Evolutionary conservation across 92 coral and sea anemone genomes (phyloP).

Genomic region (Anthopleura xanthogrammica): DNA sequence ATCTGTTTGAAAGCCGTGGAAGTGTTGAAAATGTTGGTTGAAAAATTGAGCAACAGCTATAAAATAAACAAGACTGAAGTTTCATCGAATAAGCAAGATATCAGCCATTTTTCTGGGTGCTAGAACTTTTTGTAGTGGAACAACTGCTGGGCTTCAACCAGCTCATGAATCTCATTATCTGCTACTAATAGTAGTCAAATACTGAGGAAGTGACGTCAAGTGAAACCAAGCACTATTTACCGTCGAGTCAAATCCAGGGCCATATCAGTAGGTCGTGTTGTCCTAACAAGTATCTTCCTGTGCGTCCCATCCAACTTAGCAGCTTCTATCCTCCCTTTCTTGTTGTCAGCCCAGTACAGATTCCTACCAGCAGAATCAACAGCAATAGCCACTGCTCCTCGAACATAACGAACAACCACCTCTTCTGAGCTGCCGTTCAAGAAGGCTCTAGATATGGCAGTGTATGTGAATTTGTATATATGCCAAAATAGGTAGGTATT

Average conservation of each 20-base stretch:
- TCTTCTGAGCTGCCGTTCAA: slow-evolving; percentile 38
- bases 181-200: too few relatives aligned
- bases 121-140: too few relatives aligned
- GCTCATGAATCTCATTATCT: too few relatives aligned
- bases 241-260: slow-evolving; percentile 19
- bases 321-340: slow-evolving; percentile 27
- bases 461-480: too few relatives aligned
- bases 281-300: slow-evolving; percentile 28
- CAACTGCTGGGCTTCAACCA: too few relatives aligned
- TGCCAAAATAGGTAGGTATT: slow-evolving; percentile 31
- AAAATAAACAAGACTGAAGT: too few relatives aligned
- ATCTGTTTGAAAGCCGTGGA: too few relatives aligned
- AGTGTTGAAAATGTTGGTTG: too few relatives aligned
- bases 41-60: too few relatives aligned
- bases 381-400: slow-evolving; percentile 34
- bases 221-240: background rate
- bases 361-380: slow-evolving; percentile 48
- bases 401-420: slow-evolving; percentile 17
- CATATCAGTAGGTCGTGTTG: background rate
- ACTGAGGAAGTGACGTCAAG: too few relatives aligned
- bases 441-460: slow-evolving; percentile 33
- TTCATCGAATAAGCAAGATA: too few relatives aligned
- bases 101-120: too few relatives aligned
- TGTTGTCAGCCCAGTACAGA: slow-evolving; percentile 50
- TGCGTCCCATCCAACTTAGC: slow-evolving; percentile 39